These are phyloP conservation scores for Anoplolepis gracilipes DNA, from an alignment of 1,140 invertebrate species.

Conservation along the genomic window DNA sequence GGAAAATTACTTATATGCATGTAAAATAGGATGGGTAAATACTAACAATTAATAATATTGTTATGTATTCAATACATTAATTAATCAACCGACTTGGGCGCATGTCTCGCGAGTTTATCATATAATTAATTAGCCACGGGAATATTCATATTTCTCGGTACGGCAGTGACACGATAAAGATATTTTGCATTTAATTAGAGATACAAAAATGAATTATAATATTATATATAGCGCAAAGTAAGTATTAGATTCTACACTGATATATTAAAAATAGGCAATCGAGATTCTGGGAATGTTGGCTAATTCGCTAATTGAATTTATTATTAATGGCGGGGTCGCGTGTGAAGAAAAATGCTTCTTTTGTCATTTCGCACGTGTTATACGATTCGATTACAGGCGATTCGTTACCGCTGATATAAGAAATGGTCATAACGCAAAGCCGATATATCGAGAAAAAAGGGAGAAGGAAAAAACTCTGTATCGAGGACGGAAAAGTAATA, in stretches of 20 bases:
- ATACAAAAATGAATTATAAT: conserved; percentile 44
- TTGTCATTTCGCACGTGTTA: conserved; percentile 30
- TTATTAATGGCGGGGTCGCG: conserved; percentile 5
- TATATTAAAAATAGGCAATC: conserved; percentile 38
- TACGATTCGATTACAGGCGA: conserved; percentile 37
- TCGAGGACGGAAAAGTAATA: conserved; percentile 15
- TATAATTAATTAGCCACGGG: conserved; percentile 33
- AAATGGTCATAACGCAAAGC: not conserved
- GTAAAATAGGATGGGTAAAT: not conserved
- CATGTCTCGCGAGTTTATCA: conserved; percentile 1
- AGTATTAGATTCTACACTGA: conserved; percentile 12
- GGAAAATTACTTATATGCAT: not conserved
- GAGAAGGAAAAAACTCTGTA: not conserved
- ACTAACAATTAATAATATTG: not conserved
- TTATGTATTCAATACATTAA: not conserved
- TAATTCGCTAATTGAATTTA: too few species aligned
- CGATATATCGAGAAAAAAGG: not conserved
- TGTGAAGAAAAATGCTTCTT: conserved; percentile 4
- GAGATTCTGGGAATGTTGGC: conserved; percentile 9
- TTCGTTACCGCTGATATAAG: conserved; percentile 35
- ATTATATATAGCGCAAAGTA: not conserved
- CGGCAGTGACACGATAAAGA: not conserved
- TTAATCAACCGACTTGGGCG: not conserved
- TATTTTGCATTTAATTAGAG: conserved; percentile 37
- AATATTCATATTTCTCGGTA: conserved; percentile 23